Evolutionary conservation across 2,888 invertebrate genomes (phyloP).

Genomic region (Ophion obscuratus): DNA sequence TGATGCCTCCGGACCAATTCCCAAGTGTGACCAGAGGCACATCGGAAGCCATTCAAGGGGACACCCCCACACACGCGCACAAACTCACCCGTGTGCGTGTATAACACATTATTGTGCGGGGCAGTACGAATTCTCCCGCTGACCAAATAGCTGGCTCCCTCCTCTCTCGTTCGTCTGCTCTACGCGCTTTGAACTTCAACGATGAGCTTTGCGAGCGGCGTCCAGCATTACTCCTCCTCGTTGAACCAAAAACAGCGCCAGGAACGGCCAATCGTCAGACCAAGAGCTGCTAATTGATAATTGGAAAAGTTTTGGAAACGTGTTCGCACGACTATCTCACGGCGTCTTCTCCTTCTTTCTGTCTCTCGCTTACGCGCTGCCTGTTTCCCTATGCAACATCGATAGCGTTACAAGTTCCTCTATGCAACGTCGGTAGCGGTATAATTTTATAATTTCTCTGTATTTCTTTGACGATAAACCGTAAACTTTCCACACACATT

Average conservation of each 20-base stretch:
- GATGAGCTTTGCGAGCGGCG: slow-evolving; percentile 13
- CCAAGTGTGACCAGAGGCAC: slow-evolving; percentile 12
- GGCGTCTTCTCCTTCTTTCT: neutral
- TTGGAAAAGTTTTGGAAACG: slow-evolving; percentile 67
- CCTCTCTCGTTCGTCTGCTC: slow-evolving; percentile 39
- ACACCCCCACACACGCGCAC: neutral
- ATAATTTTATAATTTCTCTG: neutral
- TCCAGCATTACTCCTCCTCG: slow-evolving; percentile 5
- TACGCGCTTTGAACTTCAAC: slow-evolving; percentile 60
- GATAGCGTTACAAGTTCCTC: neutral
- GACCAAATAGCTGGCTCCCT: slow-evolving; percentile 42
- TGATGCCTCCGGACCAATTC: slow-evolving; percentile 71
- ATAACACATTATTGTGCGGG: slow-evolving; percentile 4
- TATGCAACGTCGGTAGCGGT: too few species aligned
- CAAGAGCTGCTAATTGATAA: slow-evolving; percentile 69
- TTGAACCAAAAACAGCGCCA: slow-evolving; percentile 41
- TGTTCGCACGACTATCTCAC: slow-evolving; percentile 9
- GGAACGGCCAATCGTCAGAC: slow-evolving; percentile 54
- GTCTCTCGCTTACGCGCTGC: neutral
- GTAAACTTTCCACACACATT: neutral
- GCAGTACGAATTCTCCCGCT: slow-evolving; percentile 38
- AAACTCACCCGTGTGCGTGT: neutral
- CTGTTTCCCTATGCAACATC: neutral
- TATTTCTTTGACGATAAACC: slow-evolving; percentile 4
- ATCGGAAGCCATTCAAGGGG: slow-evolving; percentile 25